Conservation (phyloP, 2,888 invertebrate species). For the Arrhopalites spinosus region DNA sequence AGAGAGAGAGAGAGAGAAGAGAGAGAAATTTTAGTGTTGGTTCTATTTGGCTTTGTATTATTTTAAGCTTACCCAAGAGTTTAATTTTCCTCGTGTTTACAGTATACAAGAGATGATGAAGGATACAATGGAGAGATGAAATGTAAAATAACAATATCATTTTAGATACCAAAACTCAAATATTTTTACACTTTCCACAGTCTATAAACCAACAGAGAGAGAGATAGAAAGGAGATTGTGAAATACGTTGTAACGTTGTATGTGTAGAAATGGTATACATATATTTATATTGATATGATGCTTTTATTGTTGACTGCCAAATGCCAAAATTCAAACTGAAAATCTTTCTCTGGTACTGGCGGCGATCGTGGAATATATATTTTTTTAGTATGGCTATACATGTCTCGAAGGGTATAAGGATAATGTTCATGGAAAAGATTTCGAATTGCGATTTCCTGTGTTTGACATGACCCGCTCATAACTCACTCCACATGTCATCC, state of each 20-base stretch:
- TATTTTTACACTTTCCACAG: too few species aligned
- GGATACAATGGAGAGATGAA: too few species aligned
- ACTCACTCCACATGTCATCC: constrained; percentile 27
- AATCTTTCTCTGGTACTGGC: neutral
- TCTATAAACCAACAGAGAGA: too few species aligned
- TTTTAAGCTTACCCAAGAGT: too few species aligned
- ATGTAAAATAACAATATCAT: too few species aligned
- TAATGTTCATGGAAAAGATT: neutral
- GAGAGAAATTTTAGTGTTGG: too few species aligned
- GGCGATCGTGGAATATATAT: neutral
- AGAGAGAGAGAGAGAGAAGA: too few species aligned
- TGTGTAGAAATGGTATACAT: neutral
- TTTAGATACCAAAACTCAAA: too few species aligned
- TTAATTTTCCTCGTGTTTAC: too few species aligned
- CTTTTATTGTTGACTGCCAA: constrained; percentile 2
- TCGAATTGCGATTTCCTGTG: constrained; percentile 8
- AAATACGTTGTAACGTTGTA: neutral
- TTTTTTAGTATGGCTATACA: neutral
- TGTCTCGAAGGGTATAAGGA: neutral
- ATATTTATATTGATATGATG: neutral
- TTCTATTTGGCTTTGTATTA: too few species aligned
- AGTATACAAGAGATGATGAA: too few species aligned
- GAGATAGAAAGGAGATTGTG: too few species aligned
- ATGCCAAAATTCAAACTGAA: neutral
- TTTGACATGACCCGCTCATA: constrained; percentile 26